These are phyloP conservation scores for Hypanus sabinus DNA, from an alignment of 2,113 vertebrate species.

Conservation along the genomic window DNA sequence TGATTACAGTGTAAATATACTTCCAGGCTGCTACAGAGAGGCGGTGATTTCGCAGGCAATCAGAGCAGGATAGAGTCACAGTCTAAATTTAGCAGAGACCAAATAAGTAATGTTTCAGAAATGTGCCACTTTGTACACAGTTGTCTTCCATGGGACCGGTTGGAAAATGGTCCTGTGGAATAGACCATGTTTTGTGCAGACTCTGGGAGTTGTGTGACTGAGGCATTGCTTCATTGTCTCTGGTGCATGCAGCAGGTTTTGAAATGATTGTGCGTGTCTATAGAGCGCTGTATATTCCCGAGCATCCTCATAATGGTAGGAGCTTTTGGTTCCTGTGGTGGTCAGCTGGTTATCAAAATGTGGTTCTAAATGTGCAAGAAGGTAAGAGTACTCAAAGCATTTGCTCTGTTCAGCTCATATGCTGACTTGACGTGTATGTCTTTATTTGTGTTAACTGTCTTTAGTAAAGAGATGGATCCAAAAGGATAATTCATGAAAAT, in stretches of 20 bases:
- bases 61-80: not conserved
- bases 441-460: no score
- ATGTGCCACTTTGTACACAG: not conserved
- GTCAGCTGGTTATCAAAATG: not conserved
- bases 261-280: not conserved
- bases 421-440: not conserved
- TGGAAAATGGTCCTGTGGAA: not conserved
- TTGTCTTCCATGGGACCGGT: not conserved
- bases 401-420: not conserved
- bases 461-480: no score
- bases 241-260: not conserved
- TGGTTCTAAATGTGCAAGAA: not conserved
- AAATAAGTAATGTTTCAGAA: not conserved
- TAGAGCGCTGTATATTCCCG: not conserved
- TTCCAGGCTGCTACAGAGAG: not conserved
- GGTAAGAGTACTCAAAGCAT: not conserved
- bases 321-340: not conserved
- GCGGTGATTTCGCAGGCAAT: slow-evolving; percentile 4
- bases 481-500: no score
- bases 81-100: slow-evolving; percentile 7
- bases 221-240: not conserved
- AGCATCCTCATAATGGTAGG: not conserved
- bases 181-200: not conserved
- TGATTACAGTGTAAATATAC: not conserved
- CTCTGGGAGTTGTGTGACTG: not conserved